These are phyloP conservation scores for Hemicrepidius hirtus DNA, from an alignment of 2,888 invertebrate species.

Conservation along the genomic window DNA sequence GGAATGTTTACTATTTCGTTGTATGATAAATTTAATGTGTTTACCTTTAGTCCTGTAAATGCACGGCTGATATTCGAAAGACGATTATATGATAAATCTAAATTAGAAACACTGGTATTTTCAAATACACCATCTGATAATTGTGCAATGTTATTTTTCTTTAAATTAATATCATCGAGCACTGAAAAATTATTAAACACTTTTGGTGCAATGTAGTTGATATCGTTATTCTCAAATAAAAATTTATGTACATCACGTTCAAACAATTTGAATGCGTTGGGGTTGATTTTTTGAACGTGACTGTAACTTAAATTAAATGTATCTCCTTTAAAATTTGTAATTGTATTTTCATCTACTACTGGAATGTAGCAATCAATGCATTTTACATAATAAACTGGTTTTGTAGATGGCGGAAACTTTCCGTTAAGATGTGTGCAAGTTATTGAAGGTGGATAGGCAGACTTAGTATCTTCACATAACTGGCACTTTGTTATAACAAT, in stretches of 20 bases:
- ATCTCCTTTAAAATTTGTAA: constrained; percentile 37
- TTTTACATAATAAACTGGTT: constrained; percentile 8
- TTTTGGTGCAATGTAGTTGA: constrained; percentile 35
- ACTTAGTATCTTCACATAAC: constrained; percentile 23
- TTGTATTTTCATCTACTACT: constrained; percentile 27
- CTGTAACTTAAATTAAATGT: constrained; percentile 45
- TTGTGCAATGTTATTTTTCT: constrained; percentile 27
- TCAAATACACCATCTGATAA: constrained; percentile 34
- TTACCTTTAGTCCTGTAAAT: constrained; percentile 31
- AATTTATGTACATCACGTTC: constrained; percentile 24
- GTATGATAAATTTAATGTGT: constrained; percentile 39
- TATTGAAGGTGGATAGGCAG: background rate
- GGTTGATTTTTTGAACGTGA: constrained; percentile 29
- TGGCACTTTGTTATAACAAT: constrained; percentile 22
- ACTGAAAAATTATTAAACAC: constrained; percentile 37
- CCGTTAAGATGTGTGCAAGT: constrained; percentile 26
- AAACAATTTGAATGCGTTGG: constrained; percentile 38
- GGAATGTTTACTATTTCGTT: constrained; percentile 39
- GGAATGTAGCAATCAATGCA: constrained; percentile 45
- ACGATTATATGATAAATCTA: constrained; percentile 45
- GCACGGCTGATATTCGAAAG: constrained; percentile 20
- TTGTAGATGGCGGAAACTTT: constrained; percentile 19
- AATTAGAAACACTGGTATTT: constrained; percentile 8
- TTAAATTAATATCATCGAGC: constrained; percentile 33
- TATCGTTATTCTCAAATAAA: constrained; percentile 41